A percentile compares a stretch with the other conserved stretches of the same genome.
Evolutionary conservation across 1,140 invertebrate species (phyloP).

Genomic region (Atta texana): DNA sequence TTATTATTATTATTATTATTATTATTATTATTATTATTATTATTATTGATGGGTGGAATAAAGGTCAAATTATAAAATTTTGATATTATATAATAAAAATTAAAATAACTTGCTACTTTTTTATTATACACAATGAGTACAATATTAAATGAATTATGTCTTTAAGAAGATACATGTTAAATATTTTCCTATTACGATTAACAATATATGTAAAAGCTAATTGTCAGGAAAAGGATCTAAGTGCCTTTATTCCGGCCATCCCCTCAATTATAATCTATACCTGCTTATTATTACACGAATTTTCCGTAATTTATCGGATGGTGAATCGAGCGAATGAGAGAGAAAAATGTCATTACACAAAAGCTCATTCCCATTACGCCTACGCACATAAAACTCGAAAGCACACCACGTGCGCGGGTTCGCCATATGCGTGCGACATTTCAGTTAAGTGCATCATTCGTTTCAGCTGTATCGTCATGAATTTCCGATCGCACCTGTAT

Average conservation of each 20-base stretch:
- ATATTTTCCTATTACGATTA: too few species aligned
- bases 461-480: conserved; percentile 50
- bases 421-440: conserved; percentile 4
- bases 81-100: too few species aligned
- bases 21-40: background rate
- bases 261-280: background rate
- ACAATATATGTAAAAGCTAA: too few species aligned
- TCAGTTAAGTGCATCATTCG: conserved; percentile 27
- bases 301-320: background rate
- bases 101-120: too few species aligned
- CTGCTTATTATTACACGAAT: background rate
- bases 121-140: too few species aligned
- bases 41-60: too few species aligned
- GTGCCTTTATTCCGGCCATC: too few species aligned
- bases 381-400: conserved; percentile 14
- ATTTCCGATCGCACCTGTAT: conserved; percentile 73
- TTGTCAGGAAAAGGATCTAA: too few species aligned
- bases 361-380: conserved; percentile 30
- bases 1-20: conserved; percentile 5
- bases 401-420: background rate
- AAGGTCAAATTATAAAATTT: too few species aligned
- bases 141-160: too few species aligned
- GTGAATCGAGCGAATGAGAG: background rate
- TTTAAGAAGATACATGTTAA: too few species aligned
- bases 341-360: conserved; percentile 9